Conservation (phyloP, 2,888 invertebrate species). For the Seladonia tumulorum region DNA sequence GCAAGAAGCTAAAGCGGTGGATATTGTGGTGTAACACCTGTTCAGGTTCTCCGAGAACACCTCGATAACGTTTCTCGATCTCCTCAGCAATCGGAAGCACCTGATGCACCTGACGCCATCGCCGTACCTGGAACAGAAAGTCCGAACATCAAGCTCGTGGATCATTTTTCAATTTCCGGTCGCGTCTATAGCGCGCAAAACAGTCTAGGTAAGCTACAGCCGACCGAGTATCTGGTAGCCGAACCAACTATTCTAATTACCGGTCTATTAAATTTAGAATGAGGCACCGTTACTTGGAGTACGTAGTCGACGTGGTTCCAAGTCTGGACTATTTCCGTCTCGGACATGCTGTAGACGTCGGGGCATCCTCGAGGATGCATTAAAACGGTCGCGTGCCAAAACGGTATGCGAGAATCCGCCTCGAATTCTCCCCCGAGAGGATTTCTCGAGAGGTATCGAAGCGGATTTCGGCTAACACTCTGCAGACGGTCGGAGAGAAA, state of each 20-base stretch:
- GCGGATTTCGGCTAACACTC: background rate
- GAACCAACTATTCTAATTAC: background rate
- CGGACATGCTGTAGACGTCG: conserved; percentile 73
- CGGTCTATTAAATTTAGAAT: background rate
- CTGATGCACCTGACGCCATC: conserved; percentile 86
- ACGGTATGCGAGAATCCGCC: conserved; percentile 1
- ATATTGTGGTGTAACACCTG: conserved; percentile 87
- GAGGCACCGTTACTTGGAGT: conserved; percentile 25
- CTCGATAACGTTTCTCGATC: conserved; percentile 87
- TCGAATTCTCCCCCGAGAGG: background rate
- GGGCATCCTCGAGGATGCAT: conserved; percentile 45
- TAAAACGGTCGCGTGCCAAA: conserved; percentile 17
- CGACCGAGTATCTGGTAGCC: background rate
- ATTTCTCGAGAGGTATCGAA: background rate
- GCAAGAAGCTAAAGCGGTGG: conserved; percentile 86
- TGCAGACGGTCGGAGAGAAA: background rate
- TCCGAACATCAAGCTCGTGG: background rate
- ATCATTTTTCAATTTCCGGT: background rate
- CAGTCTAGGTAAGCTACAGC: background rate
- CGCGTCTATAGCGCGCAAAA: background rate
- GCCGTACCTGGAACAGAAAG: conserved; percentile 83
- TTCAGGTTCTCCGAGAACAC: conserved; percentile 87
- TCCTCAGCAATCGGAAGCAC: conserved; percentile 87
- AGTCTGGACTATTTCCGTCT: conserved; percentile 73
- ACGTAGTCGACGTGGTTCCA: conserved; percentile 48